A percentile compares a stretch with the other conserved stretches of the same genome.
Evolutionary conservation across 2,888 invertebrate species (phyloP).

Genomic region (Synanthedon vespiformis): DNA sequence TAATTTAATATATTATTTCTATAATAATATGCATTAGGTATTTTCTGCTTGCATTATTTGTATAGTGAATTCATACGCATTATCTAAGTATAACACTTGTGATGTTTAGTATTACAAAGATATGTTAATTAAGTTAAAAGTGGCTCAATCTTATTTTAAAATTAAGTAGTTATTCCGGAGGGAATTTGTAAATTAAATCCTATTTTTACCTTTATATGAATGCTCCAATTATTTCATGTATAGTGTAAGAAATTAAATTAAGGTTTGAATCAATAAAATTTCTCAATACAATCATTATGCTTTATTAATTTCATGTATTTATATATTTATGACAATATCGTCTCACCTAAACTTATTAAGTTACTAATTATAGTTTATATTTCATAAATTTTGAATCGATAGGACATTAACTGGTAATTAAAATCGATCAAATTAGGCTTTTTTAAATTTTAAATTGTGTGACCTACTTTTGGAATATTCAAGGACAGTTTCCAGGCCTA

Average conservation of each 20-base stretch:
- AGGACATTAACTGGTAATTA: conserved; percentile 65
- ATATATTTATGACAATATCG: conserved; percentile 73
- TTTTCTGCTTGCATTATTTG: too few species aligned
- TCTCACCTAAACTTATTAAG: conserved; percentile 71
- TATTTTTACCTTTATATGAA: too few species aligned
- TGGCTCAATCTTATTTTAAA: too few species aligned
- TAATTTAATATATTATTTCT: too few species aligned
- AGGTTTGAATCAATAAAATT: conserved; percentile 38
- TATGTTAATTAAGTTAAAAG: too few species aligned
- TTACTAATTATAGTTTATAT: conserved; percentile 68
- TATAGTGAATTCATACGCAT: too few species aligned
- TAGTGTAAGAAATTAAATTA: neutral
- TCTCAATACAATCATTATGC: conserved; percentile 68
- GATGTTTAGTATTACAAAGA: too few species aligned
- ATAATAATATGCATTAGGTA: too few species aligned
- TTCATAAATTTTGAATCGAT: conserved; percentile 69
- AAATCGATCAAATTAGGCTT: conserved; percentile 54
- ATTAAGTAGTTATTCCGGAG: too few species aligned
- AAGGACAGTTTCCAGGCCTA: conserved; percentile 45
- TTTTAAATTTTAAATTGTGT: conserved; percentile 32
- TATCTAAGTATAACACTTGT: too few species aligned
- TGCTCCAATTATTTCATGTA: too few species aligned
- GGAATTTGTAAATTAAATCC: too few species aligned
- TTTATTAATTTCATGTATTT: conserved; percentile 73
- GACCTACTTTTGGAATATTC: conserved; percentile 42